These are phyloP conservation scores for Antheraea mylitta DNA, from an alignment of 1,140 invertebrate genomes.

Conservation along the genomic window DNA sequence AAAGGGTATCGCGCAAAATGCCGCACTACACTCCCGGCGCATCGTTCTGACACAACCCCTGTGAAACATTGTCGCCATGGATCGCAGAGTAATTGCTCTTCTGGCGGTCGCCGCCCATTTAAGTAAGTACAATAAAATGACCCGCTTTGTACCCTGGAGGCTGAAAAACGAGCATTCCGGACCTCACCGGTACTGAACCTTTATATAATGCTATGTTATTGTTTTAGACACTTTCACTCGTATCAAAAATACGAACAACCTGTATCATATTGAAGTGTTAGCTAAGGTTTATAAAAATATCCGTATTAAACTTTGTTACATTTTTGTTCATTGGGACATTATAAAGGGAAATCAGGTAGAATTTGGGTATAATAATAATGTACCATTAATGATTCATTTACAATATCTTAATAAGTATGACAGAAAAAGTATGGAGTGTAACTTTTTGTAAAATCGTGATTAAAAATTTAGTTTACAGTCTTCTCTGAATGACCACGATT, in stretches of 20 bases:
- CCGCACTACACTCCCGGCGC: background rate
- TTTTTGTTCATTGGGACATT: background rate
- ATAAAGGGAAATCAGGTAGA: background rate
- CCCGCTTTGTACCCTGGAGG: background rate
- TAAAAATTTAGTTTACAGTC: too few relatives aligned
- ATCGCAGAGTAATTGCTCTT: conserved; percentile 41
- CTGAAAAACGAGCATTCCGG: conserved; percentile 11
- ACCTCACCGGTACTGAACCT: background rate
- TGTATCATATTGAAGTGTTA: background rate
- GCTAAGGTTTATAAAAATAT: background rate
- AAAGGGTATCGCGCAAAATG: conserved; percentile 19
- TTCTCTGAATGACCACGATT: too few relatives aligned
- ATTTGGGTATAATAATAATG: too few relatives aligned
- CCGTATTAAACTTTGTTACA: background rate
- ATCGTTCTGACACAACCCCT: conserved; percentile 7
- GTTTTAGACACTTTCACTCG: conserved; percentile 13
- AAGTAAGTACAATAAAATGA: conserved; percentile 49
- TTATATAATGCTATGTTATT: conserved; percentile 15
- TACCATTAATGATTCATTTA: too few relatives aligned
- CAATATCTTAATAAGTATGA: too few relatives aligned
- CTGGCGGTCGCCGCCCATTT: conserved; percentile 51
- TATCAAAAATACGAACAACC: background rate
- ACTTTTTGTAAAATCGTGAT: too few relatives aligned
- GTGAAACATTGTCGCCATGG: conserved; percentile 38
- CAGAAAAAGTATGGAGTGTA: too few relatives aligned